Evolutionary conservation across 2,888 invertebrate species (phyloP), one percentile per base, ranked within the genome.

Genomic region (Kryphioiulus occultus): DNA sequence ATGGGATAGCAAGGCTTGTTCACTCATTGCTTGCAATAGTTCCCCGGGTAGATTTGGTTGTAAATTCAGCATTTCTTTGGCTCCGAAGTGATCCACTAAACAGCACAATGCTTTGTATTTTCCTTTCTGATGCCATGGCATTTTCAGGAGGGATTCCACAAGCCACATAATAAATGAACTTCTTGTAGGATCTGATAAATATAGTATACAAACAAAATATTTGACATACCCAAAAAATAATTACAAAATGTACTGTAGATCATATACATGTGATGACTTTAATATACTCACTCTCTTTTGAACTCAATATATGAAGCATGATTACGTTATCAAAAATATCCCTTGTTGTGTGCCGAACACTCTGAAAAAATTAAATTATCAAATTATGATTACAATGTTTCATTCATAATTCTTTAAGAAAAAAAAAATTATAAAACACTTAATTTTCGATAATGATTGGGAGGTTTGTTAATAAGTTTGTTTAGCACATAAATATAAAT

Each of bases 1-100:
- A 91, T 93, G 92, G 86, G 92, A 91, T 19, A 92, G 91, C 86
- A 92, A 90, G 3, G 91, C 91, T 85, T 91, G 91, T 89, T 92
- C 92, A 78, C 91, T 90, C 88, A 92, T 90, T 88, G 92, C 91
- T 26, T 89, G 84, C 30, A 93, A 89, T 2, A 93, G 89, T 26
- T 91, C 90, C 32, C 89, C 89, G 1, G 92, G 92, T 42, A 93
- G 90, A 88, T 91, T 89, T 19, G 92, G 92, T 88, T 91, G 90
- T 87, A 90, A 89, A 32, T 90, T 86, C 30, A 93, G 90, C 53
- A 93, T 89, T 86, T 90, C 89, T 53, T 90, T 88, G 88, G 92
- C 91, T 87, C 92, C 92, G 86, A 92, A 89, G 89, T 91, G 68
- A 22, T 89, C 88, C 35, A 89, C 89, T 68, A 89, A 30, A 59